A percentile compares a stretch with the other conserved stretches of the same genome.
These are phyloP conservation scores for Scaptodrosophila lebanonensis DNA, from an alignment of 1,140 invertebrate species.

Conservation along the genomic window DNA sequence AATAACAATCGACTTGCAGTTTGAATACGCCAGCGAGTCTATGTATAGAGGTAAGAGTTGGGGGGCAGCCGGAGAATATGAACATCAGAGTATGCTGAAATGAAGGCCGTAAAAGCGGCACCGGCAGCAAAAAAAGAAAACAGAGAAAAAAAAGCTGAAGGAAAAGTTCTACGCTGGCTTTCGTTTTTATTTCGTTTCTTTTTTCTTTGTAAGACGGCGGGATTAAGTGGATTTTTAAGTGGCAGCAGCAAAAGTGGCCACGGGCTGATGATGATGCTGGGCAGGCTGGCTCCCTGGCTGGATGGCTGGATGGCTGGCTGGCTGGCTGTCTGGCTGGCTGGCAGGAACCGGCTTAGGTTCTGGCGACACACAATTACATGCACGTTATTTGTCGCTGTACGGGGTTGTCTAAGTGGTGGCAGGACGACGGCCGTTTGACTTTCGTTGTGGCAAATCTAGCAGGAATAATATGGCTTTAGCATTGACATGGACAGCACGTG, in stretches of 20 bases:
- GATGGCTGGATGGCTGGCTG: no score
- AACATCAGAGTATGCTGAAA: no score
- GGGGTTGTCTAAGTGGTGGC: no score
- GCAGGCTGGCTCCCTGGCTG: slow-evolving; percentile 36
- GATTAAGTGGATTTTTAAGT: slow-evolving; percentile 75
- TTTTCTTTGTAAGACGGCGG: slow-evolving; percentile 48
- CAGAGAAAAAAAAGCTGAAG: no score
- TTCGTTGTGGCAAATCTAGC: slow-evolving; percentile 16
- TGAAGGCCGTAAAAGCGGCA: no score
- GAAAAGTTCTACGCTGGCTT: slow-evolving; percentile 2
- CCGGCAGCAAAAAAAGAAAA: no score
- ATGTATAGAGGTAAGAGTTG: not conserved
- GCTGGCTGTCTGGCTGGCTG: slow-evolving; percentile 42
- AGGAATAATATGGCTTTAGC: slow-evolving; percentile 41
- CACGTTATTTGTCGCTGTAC: slow-evolving; percentile 33
- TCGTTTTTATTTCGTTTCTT: slow-evolving; percentile 24
- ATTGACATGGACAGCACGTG: slow-evolving; percentile 65
- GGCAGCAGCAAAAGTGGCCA: slow-evolving; percentile 70
- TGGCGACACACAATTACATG: slow-evolving; percentile 65
- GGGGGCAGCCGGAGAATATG: slow-evolving; percentile 5
- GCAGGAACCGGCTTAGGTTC: slow-evolving; percentile 29
- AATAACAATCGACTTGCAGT: slow-evolving; percentile 74
- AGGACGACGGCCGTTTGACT: slow-evolving; percentile 24
- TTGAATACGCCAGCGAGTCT: slow-evolving; percentile 58
- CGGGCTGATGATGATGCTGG: no score